Base-by-base conservation (phyloP, 2,888 invertebrate species). In the Ophion ellenae region DNA sequence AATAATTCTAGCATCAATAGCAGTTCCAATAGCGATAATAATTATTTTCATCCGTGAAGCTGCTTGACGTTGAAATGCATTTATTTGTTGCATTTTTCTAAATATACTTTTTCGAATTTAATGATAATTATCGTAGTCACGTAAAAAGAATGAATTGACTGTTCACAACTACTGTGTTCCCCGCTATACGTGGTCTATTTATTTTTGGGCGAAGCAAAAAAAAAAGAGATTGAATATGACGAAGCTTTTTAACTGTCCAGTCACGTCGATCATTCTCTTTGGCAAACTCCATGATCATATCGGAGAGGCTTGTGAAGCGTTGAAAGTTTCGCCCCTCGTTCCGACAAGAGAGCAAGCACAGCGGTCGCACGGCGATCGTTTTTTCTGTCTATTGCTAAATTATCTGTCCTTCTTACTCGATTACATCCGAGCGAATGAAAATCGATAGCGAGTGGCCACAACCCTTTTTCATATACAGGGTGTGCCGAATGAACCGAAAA, bases 241-340 rank as follows among this genome's bases (percentile, higher is more conserved):
- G 57, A 67, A 64, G 40, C 76, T 20, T 61, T 81, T 81, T 40
- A 32, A 66, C n/a, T 61, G 73, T 67, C 73, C 61, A 59, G 76
- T 84, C 76, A 81, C 84, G 76, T 77, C 53, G 73, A 77, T 81
- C 71, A 67, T 73, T 61, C 59, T 66, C 63, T 36, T 71, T 67
- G 76, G 66, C 71, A 53, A 6, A n/a, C 20, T 45, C 57, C 10
- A 17, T n/a, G 63, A 79, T 47, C 67, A 69, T 69, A 57, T 32
- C 10, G 53, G 9, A 11, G 11, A 32, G 11, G 11, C 20, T 11
- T n/a, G 36, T 28, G 53, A 67, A 66, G 40, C 40, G 40, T 40
- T 40, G 53, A 57, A 47, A 57, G 9, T 40, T 20, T 59, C 59
- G 59, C 67, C 47, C 71, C 67, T 47, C 32, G 45, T 45, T 70